phyloP scores from a whole-genome alignment of 2,113 vertebrate species.

The Hucho hucho region DNA sequence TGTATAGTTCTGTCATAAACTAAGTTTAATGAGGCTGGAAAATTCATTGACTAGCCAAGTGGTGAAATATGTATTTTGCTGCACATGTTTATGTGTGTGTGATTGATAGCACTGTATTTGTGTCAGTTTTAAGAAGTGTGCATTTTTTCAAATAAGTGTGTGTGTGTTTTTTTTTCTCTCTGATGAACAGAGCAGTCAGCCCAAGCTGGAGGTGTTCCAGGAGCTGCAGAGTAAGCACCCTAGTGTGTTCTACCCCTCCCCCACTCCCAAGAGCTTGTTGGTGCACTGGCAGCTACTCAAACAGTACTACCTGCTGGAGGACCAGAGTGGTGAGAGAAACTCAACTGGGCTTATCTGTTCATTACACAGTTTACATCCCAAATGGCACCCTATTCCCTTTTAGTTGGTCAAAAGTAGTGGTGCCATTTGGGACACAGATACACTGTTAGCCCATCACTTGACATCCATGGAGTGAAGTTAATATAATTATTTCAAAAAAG shows the following conservation, averaged over 20 bases:
- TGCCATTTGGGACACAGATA: too few species aligned
- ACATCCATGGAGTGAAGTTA: too few species aligned
- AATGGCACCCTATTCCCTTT: too few species aligned
- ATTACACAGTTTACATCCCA: too few species aligned
- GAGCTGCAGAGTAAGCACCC: slow-evolving; percentile 89
- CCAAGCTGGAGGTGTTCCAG: slow-evolving; percentile 92
- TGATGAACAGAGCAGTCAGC: slow-evolving; percentile 84
- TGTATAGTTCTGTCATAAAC: too few species aligned
- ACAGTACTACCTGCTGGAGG: slow-evolving; percentile 93
- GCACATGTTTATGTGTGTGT: neutral
- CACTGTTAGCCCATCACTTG: too few species aligned
- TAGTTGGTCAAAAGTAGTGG: too few species aligned
- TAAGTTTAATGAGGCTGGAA: too few species aligned
- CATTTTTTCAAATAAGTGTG: neutral
- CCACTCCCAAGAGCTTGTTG: slow-evolving; percentile 88
- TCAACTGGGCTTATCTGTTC: too few species aligned
- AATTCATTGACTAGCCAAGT: too few species aligned
- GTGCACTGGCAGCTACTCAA: slow-evolving; percentile 97
- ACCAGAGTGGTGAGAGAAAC: slow-evolving; percentile 85
- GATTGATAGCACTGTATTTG: neutral
- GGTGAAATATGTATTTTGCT: neutral
- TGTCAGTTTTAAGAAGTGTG: neutral
- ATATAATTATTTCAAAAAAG: too few species aligned
- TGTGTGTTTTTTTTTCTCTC: neutral
- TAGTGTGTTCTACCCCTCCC: slow-evolving; percentile 85